These are phyloP conservation scores for Coregonus ussuriensis DNA, from an alignment of 2,797 vertebrate genomes.

Conservation along the genomic window DNA sequence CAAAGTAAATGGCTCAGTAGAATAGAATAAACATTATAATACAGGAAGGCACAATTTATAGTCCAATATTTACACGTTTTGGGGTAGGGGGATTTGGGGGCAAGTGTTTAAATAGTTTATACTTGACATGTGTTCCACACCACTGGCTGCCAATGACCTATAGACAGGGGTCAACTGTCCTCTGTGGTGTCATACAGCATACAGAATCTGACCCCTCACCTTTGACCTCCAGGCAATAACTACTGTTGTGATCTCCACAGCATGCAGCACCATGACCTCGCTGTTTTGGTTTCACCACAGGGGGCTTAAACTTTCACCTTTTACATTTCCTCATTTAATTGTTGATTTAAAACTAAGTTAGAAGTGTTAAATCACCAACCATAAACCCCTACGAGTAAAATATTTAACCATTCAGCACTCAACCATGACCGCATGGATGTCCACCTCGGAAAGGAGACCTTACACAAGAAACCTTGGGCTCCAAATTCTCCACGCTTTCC, in stretches of 20 bases:
- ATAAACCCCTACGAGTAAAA: not conserved
- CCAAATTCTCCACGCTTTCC: not conserved
- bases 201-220: constrained; percentile 3
- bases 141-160: constrained; percentile 1
- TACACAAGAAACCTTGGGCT: not conserved
- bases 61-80: too few relatives aligned
- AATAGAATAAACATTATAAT: too few relatives aligned
- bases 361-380: not conserved
- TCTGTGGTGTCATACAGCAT: not conserved
- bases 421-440: not conserved
- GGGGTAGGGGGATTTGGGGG: too few relatives aligned
- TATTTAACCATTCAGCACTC: not conserved
- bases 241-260: not conserved
- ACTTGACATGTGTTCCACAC: not conserved
- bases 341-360: not conserved
- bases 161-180: not conserved
- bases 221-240: constrained; percentile 1
- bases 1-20: too few relatives aligned
- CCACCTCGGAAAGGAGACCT: not conserved
- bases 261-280: not conserved
- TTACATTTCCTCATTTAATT: not conserved
- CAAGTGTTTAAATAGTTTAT: not conserved
- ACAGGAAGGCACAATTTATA: too few relatives aligned
- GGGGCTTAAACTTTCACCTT: not conserved
- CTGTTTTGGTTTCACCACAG: not conserved